Conservation (phyloP, 2,113 vertebrate species). For the Sciurus niger region DNA sequence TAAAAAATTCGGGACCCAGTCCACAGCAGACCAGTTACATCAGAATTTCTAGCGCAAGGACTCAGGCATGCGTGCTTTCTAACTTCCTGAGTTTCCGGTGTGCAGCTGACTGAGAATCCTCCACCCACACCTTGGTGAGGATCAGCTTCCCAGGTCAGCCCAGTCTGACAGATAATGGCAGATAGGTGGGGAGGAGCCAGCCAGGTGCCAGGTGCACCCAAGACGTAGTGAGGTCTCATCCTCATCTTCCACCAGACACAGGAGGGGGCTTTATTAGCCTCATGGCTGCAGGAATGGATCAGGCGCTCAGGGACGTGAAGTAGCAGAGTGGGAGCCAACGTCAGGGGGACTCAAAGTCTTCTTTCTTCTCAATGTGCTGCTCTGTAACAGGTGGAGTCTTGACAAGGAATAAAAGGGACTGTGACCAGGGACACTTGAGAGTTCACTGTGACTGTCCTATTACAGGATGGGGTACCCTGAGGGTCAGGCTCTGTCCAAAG, state of each 20-base stretch:
- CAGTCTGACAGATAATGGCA: not conserved
- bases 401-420: not conserved
- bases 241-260: not conserved
- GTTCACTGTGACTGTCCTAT: not conserved
- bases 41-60: not conserved
- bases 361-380: not conserved
- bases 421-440: not conserved
- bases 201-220: not conserved
- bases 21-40: not conserved
- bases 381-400: fast-evolving
- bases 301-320: not conserved
- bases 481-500: not conserved
- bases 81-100: not conserved
- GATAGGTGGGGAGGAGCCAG: too few species aligned
- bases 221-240: fast-evolving
- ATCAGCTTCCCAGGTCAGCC: not conserved
- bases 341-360: fast-evolving
- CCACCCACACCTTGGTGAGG: not conserved
- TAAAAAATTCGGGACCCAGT: not conserved
- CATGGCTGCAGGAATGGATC: not conserved
- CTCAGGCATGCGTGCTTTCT: not conserved
- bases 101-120: not conserved
- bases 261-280: not conserved
- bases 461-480: not conserved
- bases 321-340: fast-evolving